Percentiles rank a stretch among this genome's conserved stretches.
Evolutionary conservation across 2,797 vertebrate species (phyloP).

Genomic region (Garrulus glandarius): DNA sequence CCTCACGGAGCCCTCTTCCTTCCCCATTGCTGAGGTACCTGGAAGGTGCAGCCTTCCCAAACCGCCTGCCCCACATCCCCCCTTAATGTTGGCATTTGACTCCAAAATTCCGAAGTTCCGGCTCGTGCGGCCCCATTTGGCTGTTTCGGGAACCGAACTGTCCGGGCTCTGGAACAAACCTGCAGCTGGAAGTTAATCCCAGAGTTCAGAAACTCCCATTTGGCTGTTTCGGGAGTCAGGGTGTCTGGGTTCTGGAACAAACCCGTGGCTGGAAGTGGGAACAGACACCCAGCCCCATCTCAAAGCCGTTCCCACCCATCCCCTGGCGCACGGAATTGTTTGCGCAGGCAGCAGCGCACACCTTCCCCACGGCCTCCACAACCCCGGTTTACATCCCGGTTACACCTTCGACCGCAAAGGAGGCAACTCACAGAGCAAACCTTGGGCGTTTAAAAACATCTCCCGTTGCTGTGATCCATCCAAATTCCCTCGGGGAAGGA

Average conservation of each 20-base stretch:
- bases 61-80: too few species aligned
- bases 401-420: fast-evolving
- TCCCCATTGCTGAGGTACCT: too few species aligned
- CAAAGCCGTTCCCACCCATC: neutral
- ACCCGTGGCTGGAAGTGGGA: neutral
- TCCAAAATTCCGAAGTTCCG: too few species aligned
- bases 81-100: too few species aligned
- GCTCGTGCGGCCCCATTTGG: neutral
- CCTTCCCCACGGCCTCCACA: neutral
- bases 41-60: too few species aligned
- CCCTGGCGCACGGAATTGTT: fast-evolving
- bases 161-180: neutral
- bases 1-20: too few species aligned
- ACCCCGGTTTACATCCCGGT: neutral
- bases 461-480: neutral
- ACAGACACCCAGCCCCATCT: too few species aligned
- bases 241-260: neutral
- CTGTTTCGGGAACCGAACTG: neutral
- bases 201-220: too few species aligned
- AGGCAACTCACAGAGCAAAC: fast-evolving
- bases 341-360: neutral
- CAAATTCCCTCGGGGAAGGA: neutral
- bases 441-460: neutral
- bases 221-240: neutral
- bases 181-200: neutral